These are phyloP conservation scores for Chelonoidis abingdonii DNA, from an alignment of 2,113 vertebrate species.

Conservation along the genomic window DNA sequence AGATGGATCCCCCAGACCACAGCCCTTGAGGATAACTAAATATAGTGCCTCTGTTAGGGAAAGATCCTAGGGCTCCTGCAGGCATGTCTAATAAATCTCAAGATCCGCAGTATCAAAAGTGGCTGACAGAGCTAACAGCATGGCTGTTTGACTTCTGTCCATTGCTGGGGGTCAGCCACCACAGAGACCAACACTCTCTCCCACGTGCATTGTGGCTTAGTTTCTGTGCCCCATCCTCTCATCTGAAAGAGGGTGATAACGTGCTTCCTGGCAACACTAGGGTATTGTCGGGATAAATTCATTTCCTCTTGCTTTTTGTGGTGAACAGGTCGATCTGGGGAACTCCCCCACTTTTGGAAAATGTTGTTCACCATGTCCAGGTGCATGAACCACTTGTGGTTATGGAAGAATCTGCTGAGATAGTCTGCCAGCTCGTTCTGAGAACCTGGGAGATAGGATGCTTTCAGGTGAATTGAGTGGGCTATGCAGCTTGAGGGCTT, in stretches of 20 bases:
- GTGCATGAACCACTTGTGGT: too few species aligned
- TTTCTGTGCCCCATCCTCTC: background rate
- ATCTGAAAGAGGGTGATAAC: too few species aligned
- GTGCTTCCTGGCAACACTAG: background rate
- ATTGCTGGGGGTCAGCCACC: background rate
- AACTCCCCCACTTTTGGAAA: too few species aligned
- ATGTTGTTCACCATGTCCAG: too few species aligned
- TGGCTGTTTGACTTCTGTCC: fast-evolving
- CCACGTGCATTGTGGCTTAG: background rate
- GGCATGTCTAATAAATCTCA: background rate
- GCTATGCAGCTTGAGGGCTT: too few species aligned
- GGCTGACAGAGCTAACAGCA: background rate
- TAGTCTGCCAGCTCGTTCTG: too few species aligned
- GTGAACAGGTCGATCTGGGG: too few species aligned
- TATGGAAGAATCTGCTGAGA: too few species aligned
- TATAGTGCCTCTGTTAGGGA: background rate
- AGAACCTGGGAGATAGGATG: too few species aligned
- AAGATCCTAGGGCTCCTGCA: background rate
- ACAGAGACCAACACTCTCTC: background rate
- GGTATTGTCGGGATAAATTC: too few species aligned
- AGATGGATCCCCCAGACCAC: background rate
- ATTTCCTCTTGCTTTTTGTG: too few species aligned
- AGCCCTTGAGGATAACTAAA: background rate
- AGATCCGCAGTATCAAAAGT: background rate
- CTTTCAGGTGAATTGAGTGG: too few species aligned